Percentiles rank a stretch among this genome's conserved stretches.
Evolutionary conservation across 2,888 invertebrate genomes (phyloP).

Genomic region (Lithophane leautieri): DNA sequence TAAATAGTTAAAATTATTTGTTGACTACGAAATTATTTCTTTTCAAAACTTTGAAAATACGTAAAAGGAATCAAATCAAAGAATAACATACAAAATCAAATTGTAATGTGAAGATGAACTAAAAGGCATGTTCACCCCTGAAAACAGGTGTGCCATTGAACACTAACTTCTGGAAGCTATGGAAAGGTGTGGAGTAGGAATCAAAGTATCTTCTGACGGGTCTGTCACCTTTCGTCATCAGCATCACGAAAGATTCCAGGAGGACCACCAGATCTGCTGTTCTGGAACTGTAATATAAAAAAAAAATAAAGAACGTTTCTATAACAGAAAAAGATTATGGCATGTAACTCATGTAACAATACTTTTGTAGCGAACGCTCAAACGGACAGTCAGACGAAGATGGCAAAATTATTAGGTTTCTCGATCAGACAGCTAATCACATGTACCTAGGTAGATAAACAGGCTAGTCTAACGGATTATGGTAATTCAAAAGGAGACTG

Average conservation of each 20-base stretch:
- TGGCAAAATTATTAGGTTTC: too few species aligned
- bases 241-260: slow-evolving; percentile 30
- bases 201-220: slow-evolving; percentile 48
- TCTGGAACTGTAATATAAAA: slow-evolving; percentile 26
- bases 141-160: not conserved
- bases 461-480: not conserved
- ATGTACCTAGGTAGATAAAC: not conserved
- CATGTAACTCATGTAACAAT: not conserved
- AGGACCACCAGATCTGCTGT: slow-evolving; percentile 25
- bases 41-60: too few species aligned
- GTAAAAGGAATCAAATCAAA: not conserved
- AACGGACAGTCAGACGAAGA: too few species aligned
- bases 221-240: slow-evolving; percentile 40
- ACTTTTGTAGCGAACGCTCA: not conserved
- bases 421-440: too few species aligned
- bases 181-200: slow-evolving; percentile 39
- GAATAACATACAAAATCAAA: not conserved
- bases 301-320: not conserved
- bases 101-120: not conserved
- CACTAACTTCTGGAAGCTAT: not conserved
- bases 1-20: not conserved
- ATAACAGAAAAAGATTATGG: not conserved
- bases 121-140: not conserved
- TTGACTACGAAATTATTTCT: not conserved
- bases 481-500: not conserved